Base-by-base conservation (phyloP, 2,888 invertebrate genomes). In the Augiades crinisus region DNA sequence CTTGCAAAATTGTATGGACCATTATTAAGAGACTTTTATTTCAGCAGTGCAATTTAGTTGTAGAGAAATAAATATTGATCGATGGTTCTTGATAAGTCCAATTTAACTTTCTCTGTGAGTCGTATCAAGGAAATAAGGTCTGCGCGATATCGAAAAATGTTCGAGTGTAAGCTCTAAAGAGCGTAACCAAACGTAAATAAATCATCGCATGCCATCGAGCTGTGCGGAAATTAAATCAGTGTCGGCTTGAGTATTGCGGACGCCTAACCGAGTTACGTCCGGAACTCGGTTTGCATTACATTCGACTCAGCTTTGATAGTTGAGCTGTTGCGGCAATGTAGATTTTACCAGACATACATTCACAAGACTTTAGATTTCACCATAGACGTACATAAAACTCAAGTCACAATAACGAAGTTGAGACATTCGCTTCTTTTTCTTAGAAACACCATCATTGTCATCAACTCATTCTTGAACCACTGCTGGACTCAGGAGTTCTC, bases 171-270 rank as follows among this genome's bases (percentile, higher is more conserved):
- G 27, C n/a, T n/a, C n/a, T n/a, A n/a, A n/a, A n/a, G n/a, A n/a
- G n/a, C n/a, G n/a, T n/a, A n/a, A n/a, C n/a, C n/a, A n/a, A n/a
- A n/a, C n/a, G n/a, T n/a, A n/a, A n/a, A n/a, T n/a, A n/a, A n/a
- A n/a, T n/a, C n/a, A n/a, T n/a, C 22, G 38, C 27, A 27, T 22
- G 38, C 8, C 13, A 8, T 12, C 4, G 22, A 17, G 38, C 41
- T 16, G 19, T 0, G 19, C 31, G 43, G 43, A 44, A 44, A 44
- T 44, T 14, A 44, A 44, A 44, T 44, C 31, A 44, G 43, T 44
- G 43, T 44, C 31, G 43, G 21, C 19, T 33, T 21, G 43, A 34
- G 41, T 22, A 22, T 37, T 12, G 13, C 38, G 13, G 22, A 22
- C 21, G 21, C 10, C 12, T 37, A 10, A 19, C 19, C 19, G 22